A percentile compares a stretch with the other conserved stretches of the same genome.
These are phyloP conservation scores for Cetonia aurata DNA, from an alignment of 2,888 invertebrate genomes.

Conservation along the genomic window DNA sequence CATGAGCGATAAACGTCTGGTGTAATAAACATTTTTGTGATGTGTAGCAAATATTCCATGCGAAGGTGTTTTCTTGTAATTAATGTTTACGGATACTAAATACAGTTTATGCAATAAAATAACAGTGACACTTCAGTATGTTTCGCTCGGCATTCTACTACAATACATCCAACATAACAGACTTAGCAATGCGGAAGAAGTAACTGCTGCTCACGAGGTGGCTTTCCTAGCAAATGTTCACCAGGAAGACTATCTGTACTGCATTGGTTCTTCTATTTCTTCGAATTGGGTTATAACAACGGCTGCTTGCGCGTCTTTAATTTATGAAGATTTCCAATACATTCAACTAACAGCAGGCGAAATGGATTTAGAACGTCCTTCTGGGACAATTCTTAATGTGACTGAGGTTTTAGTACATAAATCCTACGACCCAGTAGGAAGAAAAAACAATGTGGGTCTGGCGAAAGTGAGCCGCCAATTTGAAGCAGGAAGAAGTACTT, in stretches of 20 bases:
- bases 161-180: too few relatives aligned
- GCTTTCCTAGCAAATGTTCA: neutral
- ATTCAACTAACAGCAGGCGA: neutral
- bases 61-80: too few relatives aligned
- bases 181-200: too few relatives aligned
- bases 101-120: too few relatives aligned
- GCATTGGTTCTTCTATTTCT: slow-evolving; percentile 4
- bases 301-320: neutral
- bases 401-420: neutral
- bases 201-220: too few relatives aligned
- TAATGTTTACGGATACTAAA: too few relatives aligned
- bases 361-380: neutral
- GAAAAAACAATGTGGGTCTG: neutral
- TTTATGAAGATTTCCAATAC: neutral
- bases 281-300: slow-evolving; percentile 3
- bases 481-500: too few relatives aligned
- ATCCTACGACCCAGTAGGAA: neutral
- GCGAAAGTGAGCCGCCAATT: neutral
- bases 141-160: too few relatives aligned
- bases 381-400: neutral
- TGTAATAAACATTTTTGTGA: too few relatives aligned
- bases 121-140: too few relatives aligned
- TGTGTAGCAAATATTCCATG: too few relatives aligned
- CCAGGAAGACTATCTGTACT: neutral
- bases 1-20: too few relatives aligned